Conservation (phyloP, 2,888 invertebrate species). For the Drosophila kanekoi region DNA sequence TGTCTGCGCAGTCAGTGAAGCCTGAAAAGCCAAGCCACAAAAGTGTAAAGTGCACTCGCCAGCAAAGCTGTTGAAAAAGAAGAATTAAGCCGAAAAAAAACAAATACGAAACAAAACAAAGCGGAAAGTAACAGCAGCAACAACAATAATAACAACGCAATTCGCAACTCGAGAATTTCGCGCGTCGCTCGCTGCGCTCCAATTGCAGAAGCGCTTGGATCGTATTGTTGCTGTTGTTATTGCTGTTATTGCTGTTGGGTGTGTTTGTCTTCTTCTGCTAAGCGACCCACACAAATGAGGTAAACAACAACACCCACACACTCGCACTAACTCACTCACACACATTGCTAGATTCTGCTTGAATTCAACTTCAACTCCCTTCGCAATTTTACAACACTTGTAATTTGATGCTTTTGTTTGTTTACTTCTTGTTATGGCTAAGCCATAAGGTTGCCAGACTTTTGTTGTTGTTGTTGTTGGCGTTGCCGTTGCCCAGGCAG, state of each 20-base stretch:
- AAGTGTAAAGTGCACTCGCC: slow-evolving; percentile 75
- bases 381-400: slow-evolving; percentile 44
- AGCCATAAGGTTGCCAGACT: slow-evolving; percentile 14
- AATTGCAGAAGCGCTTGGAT: slow-evolving; percentile 53
- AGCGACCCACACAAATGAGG: slow-evolving; percentile 75
- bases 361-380: not conserved
- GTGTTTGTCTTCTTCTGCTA: slow-evolving; percentile 43
- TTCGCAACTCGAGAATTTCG: slow-evolving; percentile 64
- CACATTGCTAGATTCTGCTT: slow-evolving; percentile 8
- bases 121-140: slow-evolving; percentile 8
- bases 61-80: slow-evolving; percentile 32
- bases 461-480: not conserved
- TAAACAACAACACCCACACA: slow-evolving; percentile 46
- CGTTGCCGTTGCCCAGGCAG: slow-evolving; percentile 2
- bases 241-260: slow-evolving; percentile 16
- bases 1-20: slow-evolving; percentile 58
- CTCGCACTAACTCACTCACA: slow-evolving; percentile 10
- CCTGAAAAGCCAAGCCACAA: slow-evolving; percentile 75
- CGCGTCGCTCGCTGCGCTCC: slow-evolving; percentile 58
- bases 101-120: slow-evolving; percentile 33
- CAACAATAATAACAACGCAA: slow-evolving; percentile 16
- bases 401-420: slow-evolving; percentile 48
- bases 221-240: slow-evolving; percentile 29
- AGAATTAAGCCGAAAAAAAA: slow-evolving; percentile 18
- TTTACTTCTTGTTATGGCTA: slow-evolving; percentile 16